Conservation (phyloP, 2,113 vertebrate species). For the Sinocyclocheilus anophthalmus region DNA sequence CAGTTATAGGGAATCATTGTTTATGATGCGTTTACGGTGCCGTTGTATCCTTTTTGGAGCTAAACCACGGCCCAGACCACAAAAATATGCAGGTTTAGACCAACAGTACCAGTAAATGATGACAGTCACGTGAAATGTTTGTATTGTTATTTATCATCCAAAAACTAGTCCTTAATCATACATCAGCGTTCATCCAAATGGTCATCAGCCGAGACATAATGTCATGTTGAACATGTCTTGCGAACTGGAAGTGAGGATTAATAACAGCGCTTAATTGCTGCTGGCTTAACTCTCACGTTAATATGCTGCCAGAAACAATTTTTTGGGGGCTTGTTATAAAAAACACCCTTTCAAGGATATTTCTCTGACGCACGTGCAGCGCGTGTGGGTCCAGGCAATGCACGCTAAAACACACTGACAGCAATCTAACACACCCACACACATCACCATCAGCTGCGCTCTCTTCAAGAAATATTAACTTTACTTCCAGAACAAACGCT, state of each 20-base stretch:
- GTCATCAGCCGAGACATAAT: neutral
- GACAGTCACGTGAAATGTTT: neutral
- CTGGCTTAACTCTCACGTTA: too few relatives aligned
- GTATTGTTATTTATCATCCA: neutral
- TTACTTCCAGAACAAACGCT: too few relatives aligned
- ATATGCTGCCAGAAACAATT: neutral
- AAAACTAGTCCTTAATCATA: neutral
- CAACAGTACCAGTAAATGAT: neutral
- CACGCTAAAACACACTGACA: too few relatives aligned
- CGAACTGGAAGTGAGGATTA: conserved; percentile 6
- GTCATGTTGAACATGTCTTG: neutral
- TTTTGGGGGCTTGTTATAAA: too few relatives aligned
- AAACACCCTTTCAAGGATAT: too few relatives aligned
- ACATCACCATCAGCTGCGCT: too few relatives aligned
- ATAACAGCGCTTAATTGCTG: too few relatives aligned
- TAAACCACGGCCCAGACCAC: neutral
- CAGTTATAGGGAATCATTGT: neutral
- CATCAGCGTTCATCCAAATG: neutral
- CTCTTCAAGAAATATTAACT: too few relatives aligned
- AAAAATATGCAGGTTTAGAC: neutral
- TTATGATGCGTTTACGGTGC: neutral
- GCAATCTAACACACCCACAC: too few relatives aligned
- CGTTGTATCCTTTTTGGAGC: neutral
- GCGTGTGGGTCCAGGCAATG: too few relatives aligned
- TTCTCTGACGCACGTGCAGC: too few relatives aligned